Base-by-base conservation (phyloP, 2,888 invertebrate species). In the Disparrhopalites patrizii region DNA sequence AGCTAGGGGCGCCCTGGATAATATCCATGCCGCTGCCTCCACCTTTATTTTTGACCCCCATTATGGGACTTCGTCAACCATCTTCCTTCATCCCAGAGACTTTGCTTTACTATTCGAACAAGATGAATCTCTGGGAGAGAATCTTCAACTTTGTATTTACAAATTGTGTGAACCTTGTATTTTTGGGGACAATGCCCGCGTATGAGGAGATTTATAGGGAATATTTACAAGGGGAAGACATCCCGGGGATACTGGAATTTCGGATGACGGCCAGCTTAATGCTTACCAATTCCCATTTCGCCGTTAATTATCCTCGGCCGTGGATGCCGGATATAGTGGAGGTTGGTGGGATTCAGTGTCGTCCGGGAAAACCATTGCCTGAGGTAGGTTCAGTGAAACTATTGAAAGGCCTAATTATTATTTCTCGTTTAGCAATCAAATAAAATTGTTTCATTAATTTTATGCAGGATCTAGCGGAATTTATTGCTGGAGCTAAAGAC, bases 351-450 rank as follows among this genome's bases (percentile, higher is more conserved):
- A 60, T 68, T 52, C 81, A 81, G 68, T 91, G 91, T 77, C 87
- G 86, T 74, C 84, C 86, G 47, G 81, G 90, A 18, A 86, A 86
- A 77, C 83, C 84, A 36, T 81, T 91, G 73, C 86, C 86, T 63
- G 82, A 83, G 76, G 88, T 87, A 78, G 18, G n/a, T n/a, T n/a
- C n/a, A n/a, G n/a, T n/a, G n/a, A n/a, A n/a, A n/a, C n/a, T n/a
- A n/a, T n/a, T n/a, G n/a, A n/a, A n/a, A n/a, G n/a, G n/a, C n/a
- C n/a, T n/a, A n/a, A n/a, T n/a, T n/a, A n/a, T n/a, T n/a, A n/a
- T n/a, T n/a, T n/a, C n/a, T n/a, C n/a, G n/a, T n/a, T n/a, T n/a
- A n/a, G n/a, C n/a, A n/a, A n/a, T n/a, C n/a, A n/a, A n/a, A n/a
- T n/a, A n/a, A n/a, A n/a, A n/a, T n/a, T n/a, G n/a, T n/a, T n/a